Evolutionary conservation across 2,797 vertebrate genomes (phyloP), one percentile per base, ranked within the genome.

Genomic region (Hyperoplus lanceolatus): DNA sequence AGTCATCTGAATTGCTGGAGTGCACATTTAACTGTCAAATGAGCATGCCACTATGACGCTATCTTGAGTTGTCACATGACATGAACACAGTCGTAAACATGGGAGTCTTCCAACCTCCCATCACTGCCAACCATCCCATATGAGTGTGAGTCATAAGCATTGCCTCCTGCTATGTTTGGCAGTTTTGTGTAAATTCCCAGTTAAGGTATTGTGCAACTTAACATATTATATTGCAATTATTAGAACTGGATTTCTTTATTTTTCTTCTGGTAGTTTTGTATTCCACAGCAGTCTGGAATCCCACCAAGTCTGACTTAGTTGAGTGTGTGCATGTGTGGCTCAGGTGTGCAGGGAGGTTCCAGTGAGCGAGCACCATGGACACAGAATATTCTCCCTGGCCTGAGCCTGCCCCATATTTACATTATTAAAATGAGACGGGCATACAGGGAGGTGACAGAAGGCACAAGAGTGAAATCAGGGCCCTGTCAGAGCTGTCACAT

Each of bases 401-500:
- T 77, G 80, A 80, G 67, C 82, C 76, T 81, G 87, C 85, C 80
- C 92, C 83, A 86, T 86, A 92, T 96, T 95, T 95, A 92, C 89
- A 94, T 94, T 93, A 94, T 93, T 95, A 87, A 95, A 95, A 95
- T 94, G 89, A 94, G 92, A 92, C 57, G 55, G 83, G 90, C 87
- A 87, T 84, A 88, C 86, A 86, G 87, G 87, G 82, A 93, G 93
- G 91, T 94, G 94, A 95, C 92, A 94, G 94, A 92, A 80, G 77
- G 88, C 91, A 89, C 89, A 90, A 72, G 85, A 90, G 91, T 89
- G 85, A 94, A 91, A 92, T 93, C 93, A 87, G 89, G 87, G 90
- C 76, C 89, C 90, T 95, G 94, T 94, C 95, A 95, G 87, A 92
- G 80, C 91, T 95, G 94, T 96, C 94, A 93, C 91, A 89, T 90